These are phyloP conservation scores for Brachypteracias leptosomus DNA, from an alignment of 2,113 vertebrate genomes.

Conservation along the genomic window DNA sequence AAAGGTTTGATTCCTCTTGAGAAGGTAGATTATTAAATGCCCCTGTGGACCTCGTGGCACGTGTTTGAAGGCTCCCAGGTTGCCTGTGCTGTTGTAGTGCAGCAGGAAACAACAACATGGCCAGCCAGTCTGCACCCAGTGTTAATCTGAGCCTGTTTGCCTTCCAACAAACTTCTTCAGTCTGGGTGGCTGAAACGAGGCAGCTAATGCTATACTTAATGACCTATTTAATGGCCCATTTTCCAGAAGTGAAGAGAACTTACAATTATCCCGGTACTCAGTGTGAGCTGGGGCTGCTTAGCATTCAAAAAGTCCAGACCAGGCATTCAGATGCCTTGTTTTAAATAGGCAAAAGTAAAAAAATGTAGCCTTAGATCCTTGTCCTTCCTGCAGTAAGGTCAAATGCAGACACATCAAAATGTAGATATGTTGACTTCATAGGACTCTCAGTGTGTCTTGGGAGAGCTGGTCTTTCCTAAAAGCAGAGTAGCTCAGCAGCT, in stretches of 20 bases:
- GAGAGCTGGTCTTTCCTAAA: neutral
- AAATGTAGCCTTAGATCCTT: neutral
- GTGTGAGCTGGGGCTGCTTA: neutral
- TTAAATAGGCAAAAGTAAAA: neutral
- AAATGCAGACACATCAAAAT: neutral
- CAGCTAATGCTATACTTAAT: constrained; percentile 28
- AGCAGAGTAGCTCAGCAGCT: neutral
- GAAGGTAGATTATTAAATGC: neutral
- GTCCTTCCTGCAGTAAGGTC: neutral
- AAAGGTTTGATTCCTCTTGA: neutral
- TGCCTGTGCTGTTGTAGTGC: neutral
- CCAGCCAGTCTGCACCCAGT: neutral
- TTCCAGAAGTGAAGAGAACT: constrained; percentile 49
- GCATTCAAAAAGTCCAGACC: neutral
- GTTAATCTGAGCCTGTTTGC: neutral
- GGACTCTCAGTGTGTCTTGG: neutral
- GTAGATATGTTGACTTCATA: neutral
- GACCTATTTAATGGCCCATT: constrained; percentile 50
- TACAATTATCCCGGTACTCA: constrained; percentile 2
- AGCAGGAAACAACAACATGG: neutral
- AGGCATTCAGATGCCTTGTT: neutral
- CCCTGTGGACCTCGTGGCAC: neutral
- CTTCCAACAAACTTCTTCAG: constrained; percentile 16
- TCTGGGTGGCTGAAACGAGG: constrained; percentile 19
- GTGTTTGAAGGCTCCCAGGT: neutral